phyloP scores from a whole-genome alignment of 2,113 vertebrate genomes.

The Benitochromis conjunctus region DNA sequence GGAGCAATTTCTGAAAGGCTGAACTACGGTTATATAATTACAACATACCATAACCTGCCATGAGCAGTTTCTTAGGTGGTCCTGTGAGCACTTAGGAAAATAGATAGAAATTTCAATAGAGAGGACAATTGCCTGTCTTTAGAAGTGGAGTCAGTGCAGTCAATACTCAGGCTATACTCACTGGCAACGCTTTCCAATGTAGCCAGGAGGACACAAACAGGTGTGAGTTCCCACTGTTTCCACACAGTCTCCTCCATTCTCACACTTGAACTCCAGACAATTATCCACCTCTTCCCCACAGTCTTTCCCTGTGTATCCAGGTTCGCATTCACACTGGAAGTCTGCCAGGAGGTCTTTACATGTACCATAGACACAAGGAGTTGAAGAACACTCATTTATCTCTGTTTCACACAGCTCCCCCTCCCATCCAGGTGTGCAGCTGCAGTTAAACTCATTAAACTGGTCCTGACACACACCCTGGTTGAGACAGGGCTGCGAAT shows the following conservation, averaged over 20 bases:
- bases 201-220: conserved; percentile 76
- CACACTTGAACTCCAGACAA: conserved; percentile 79
- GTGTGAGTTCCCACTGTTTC: conserved; percentile 68
- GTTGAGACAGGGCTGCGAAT: conserved; percentile 80
- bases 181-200: conserved; percentile 80
- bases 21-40: neutral
- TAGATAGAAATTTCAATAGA: neutral
- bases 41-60: neutral
- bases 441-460: conserved; percentile 82
- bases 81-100: no score
- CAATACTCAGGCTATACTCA: conserved; percentile 63
- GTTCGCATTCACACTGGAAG: conserved; percentile 82
- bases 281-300: conserved; percentile 84
- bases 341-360: conserved; percentile 78
- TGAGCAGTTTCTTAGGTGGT: no score
- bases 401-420: conserved; percentile 77
- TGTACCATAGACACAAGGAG: conserved; percentile 78
- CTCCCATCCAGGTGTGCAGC: conserved; percentile 80
- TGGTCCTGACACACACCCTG: conserved; percentile 81
- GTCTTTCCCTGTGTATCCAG: conserved; percentile 79
- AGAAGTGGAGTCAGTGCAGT: neutral
- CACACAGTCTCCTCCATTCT: conserved; percentile 75
- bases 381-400: conserved; percentile 78
- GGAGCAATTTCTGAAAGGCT: no score
- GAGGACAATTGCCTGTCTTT: neutral